Evolutionary conservation across 2,113 vertebrate genomes (phyloP).

Genomic region (Colaptes auratus): DNA sequence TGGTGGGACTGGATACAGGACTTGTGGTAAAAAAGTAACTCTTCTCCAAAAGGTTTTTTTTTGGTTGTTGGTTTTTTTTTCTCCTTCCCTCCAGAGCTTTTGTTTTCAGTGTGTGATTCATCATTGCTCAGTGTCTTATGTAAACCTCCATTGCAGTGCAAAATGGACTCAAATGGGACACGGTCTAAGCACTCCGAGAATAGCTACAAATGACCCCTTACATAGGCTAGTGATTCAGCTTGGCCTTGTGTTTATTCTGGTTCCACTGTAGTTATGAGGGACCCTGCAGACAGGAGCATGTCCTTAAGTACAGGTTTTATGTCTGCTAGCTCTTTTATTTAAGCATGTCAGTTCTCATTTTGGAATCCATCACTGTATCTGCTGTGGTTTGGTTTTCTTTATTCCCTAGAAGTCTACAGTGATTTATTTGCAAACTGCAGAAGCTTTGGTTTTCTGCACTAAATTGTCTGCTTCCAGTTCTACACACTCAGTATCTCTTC

Average conservation of each 20-base stretch:
- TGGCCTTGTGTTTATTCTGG: neutral
- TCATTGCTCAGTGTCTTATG: constrained; percentile 29
- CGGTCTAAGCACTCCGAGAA: constrained; percentile 41
- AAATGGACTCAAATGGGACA: constrained; percentile 56
- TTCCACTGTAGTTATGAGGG: neutral
- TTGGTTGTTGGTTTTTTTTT: neutral
- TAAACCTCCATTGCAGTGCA: constrained; percentile 54
- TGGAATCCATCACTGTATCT: neutral
- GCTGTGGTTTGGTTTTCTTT: neutral
- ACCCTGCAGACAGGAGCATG: neutral
- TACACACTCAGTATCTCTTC: neutral
- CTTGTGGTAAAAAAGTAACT: neutral
- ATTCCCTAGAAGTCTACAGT: neutral
- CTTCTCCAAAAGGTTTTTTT: neutral
- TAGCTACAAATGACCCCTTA: constrained; percentile 34
- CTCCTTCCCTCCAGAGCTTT: neutral
- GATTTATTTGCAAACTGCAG: neutral
- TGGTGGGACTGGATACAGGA: neutral
- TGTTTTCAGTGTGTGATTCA: constrained; percentile 32
- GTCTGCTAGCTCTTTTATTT: neutral
- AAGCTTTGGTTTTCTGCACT: neutral
- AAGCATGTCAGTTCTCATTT: neutral
- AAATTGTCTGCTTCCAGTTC: constrained; percentile 11
- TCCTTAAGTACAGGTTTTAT: neutral
- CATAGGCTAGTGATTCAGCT: constrained; percentile 25